These are phyloP conservation scores for Ciona savignyi DNA, from an alignment of 23 tunicate species.

Conservation along the genomic window DNA sequence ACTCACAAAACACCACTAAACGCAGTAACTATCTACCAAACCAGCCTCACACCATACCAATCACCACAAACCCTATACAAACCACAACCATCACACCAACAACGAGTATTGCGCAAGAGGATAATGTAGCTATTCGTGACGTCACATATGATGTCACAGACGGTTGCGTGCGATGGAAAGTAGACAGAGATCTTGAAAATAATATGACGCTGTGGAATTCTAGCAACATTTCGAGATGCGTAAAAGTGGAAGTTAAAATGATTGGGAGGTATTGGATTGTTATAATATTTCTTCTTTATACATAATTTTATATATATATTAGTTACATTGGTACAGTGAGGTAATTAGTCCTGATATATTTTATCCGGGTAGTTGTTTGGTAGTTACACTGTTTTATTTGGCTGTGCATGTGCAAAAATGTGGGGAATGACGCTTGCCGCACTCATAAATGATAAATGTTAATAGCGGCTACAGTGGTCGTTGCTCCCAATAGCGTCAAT, in stretches of 20 bases:
- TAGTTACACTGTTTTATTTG: background rate
- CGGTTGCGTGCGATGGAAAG: constrained; percentile 23
- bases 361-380: too few species aligned
- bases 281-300: background rate
- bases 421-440: too few species aligned
- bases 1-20: background rate
- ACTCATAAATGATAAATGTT: too few species aligned
- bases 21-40: background rate
- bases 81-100: background rate
- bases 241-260: constrained; percentile 15
- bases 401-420: too few species aligned
- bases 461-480: too few species aligned
- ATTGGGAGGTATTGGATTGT: background rate
- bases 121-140: background rate
- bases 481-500: too few species aligned
- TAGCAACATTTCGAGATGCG: constrained; percentile 12
- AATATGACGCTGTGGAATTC: constrained; percentile 10
- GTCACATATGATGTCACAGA: constrained; percentile 15
- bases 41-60: background rate
- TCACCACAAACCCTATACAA: background rate
- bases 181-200: background rate
- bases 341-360: too few species aligned
- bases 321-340: too few species aligned
- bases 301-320: too few species aligned
- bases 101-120: background rate